A percentile compares a stretch with the other conserved stretches of the same genome.
These are phyloP conservation scores for Oreochromis spilurus DNA, from an alignment of 2,113 vertebrate genomes.

Conservation along the genomic window DNA sequence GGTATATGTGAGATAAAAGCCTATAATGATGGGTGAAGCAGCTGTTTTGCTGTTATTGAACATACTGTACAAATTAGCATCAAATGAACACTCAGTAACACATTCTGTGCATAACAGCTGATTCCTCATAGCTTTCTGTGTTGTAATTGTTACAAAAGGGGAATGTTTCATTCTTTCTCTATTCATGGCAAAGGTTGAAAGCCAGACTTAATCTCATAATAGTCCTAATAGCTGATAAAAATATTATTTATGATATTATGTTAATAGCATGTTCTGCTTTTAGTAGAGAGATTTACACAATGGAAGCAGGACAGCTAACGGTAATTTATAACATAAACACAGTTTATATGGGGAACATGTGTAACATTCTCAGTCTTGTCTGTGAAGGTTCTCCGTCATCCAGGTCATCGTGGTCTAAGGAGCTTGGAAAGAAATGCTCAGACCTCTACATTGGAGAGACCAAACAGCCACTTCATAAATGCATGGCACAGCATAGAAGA, in stretches of 20 bases:
- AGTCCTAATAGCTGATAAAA: not conserved
- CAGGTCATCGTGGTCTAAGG: not conserved
- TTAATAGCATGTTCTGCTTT: not conserved
- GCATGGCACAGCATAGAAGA: not conserved
- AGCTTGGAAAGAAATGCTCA: not conserved
- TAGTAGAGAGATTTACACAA: not conserved
- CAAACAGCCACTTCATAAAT: not conserved
- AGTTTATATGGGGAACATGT: not conserved
- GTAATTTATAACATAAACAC: not conserved
- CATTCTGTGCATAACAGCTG: not conserved
- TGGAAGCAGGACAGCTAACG: not conserved
- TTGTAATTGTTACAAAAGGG: not conserved
- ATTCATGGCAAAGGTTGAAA: not conserved
- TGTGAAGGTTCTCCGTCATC: not conserved
- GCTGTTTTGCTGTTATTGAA: conserved; percentile 10
- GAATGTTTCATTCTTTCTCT: not conserved
- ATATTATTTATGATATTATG: not conserved
- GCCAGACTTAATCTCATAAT: not conserved
- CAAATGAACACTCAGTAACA: not conserved
- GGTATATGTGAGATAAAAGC: conserved; percentile 37
- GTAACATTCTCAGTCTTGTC: not conserved
- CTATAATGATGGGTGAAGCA: conserved; percentile 32
- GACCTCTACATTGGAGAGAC: not conserved
- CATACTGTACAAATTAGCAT: conserved; percentile 19
- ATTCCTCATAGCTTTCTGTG: not conserved